Percentiles rank a stretch among this genome's conserved stretches.
phyloP scores from a whole-genome alignment of 2,797 vertebrate species.

The Pipistrellus pipistrellus region DNA sequence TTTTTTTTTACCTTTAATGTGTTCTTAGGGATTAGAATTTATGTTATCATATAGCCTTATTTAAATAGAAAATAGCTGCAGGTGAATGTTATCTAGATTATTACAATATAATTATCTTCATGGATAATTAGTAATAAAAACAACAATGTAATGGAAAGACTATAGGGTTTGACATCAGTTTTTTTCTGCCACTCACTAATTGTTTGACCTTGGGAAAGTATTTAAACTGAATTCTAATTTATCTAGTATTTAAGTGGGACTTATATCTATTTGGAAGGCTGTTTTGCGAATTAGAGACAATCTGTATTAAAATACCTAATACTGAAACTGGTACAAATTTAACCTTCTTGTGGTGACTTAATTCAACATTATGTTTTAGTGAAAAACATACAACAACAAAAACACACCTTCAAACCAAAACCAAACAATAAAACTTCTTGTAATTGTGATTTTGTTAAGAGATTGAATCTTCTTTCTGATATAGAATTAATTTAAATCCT shows the following conservation, averaged over 20 bases:
- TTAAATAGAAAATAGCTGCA: slow-evolving; percentile 63
- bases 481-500: slow-evolving; percentile 57
- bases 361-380: slow-evolving; percentile 59
- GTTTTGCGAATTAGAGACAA: slow-evolving; percentile 67
- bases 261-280: slow-evolving; percentile 50
- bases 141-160: slow-evolving; percentile 63
- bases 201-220: slow-evolving; percentile 65
- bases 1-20: slow-evolving; percentile 65
- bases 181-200: slow-evolving; percentile 55
- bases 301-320: slow-evolving; percentile 57
- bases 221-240: slow-evolving; percentile 75
- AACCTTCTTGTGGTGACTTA: slow-evolving; percentile 51
- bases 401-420: slow-evolving; percentile 22
- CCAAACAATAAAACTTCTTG: neutral
- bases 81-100: slow-evolving; percentile 64
- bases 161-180: slow-evolving; percentile 67
- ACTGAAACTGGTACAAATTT: slow-evolving; percentile 38
- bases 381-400: neutral
- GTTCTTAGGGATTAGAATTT: slow-evolving; percentile 68
- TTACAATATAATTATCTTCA: slow-evolving; percentile 63
- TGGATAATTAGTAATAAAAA: slow-evolving; percentile 72
- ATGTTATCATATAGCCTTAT: slow-evolving; percentile 50
- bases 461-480: slow-evolving; percentile 55
- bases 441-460: slow-evolving; percentile 60
- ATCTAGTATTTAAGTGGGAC: slow-evolving; percentile 47